Evolutionary conservation across 1,140 invertebrate genomes (phyloP).

Genomic region (Hylaeus volcanicus): DNA sequence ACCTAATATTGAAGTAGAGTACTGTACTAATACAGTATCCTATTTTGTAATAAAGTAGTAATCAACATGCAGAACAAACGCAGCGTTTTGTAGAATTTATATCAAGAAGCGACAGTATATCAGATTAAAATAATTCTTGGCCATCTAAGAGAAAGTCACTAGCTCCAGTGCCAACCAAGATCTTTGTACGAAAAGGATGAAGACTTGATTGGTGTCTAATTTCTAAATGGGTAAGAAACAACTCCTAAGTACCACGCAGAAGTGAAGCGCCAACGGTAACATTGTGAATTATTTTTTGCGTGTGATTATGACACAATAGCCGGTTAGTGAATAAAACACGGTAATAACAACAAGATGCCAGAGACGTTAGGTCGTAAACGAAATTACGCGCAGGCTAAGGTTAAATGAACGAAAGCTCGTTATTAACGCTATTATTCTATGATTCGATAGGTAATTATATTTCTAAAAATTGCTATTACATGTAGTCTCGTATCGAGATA

Average conservation of each 20-base stretch:
- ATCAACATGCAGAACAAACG: neutral
- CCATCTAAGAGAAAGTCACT: no score
- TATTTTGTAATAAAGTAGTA: neutral
- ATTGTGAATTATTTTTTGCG: conserved; percentile 33
- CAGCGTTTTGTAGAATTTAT: no score
- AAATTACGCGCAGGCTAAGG: conserved; percentile 1
- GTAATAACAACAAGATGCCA: conserved; percentile 34
- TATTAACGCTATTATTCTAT: neutral
- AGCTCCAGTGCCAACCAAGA: no score
- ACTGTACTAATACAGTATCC: neutral
- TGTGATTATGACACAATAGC: conserved; percentile 29
- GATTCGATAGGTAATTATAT: conserved; percentile 35
- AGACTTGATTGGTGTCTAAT: no score
- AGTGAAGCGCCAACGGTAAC: conserved; percentile 6
- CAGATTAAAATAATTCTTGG: no score
- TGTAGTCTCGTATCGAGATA: neutral
- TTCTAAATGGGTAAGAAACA: no score
- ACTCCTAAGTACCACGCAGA: neutral
- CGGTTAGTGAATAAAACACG: conserved; percentile 30
- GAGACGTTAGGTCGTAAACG: conserved; percentile 5
- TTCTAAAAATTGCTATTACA: neutral
- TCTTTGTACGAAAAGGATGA: no score
- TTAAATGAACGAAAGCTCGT: conserved; percentile 12
- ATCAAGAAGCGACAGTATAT: no score
- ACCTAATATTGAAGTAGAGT: no score